phyloP scores from a whole-genome alignment of 1,140 invertebrate genomes.

The Brachionus asplanchnoidis region DNA sequence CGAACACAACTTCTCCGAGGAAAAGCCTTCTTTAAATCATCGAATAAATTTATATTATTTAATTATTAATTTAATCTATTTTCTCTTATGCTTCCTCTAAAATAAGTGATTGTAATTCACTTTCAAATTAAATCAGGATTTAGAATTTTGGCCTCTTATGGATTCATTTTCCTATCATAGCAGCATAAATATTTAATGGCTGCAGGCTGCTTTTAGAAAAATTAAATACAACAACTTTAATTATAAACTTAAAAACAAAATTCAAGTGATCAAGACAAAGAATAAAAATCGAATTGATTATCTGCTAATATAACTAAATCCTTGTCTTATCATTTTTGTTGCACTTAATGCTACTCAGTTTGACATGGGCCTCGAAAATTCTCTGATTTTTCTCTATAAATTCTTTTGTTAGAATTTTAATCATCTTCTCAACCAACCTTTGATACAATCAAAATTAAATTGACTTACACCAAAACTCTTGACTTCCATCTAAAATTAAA shows the following conservation, averaged over 20 bases:
- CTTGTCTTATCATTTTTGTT: background rate
- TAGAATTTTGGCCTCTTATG: background rate
- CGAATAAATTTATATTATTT: constrained; percentile 5
- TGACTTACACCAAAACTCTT: background rate
- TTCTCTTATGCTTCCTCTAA: constrained; percentile 6
- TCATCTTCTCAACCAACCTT: background rate
- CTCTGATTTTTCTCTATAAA: background rate
- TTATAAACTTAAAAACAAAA: background rate
- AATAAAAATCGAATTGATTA: background rate
- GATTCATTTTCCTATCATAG: background rate
- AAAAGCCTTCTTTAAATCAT: constrained; percentile 14
- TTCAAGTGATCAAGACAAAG: background rate
- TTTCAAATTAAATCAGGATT: background rate
- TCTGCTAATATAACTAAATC: background rate
- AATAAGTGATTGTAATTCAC: background rate
- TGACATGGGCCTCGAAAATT: background rate
- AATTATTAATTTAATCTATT: constrained; percentile 14
- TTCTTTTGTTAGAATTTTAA: background rate
- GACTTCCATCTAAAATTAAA: background rate
- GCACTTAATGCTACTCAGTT: background rate
- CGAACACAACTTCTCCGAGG: background rate
- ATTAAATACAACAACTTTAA: background rate
- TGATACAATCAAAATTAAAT: background rate
- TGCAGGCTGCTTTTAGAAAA: background rate
- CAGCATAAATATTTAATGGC: background rate